Evolutionary conservation across 2,113 vertebrate genomes (phyloP).

Genomic region (Pygoscelis adeliae): DNA sequence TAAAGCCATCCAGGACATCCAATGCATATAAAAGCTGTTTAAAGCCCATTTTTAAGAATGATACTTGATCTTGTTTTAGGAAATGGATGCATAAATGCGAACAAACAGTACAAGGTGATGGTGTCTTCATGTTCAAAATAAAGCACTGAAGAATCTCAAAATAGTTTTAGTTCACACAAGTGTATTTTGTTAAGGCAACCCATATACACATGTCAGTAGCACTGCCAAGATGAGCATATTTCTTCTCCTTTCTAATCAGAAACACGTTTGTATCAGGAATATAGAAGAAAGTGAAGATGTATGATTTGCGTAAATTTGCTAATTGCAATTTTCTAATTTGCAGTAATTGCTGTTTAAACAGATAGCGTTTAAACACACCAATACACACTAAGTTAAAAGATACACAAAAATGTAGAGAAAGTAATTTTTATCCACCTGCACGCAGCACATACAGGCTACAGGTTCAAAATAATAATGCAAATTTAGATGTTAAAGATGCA

Average conservation of each 20-base stretch:
- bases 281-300: neutral
- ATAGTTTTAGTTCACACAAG: neutral
- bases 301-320: neutral
- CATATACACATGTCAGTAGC: neutral
- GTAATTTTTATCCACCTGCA: neutral
- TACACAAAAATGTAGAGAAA: neutral
- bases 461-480: neutral
- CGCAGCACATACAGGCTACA: neutral
- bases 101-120: neutral
- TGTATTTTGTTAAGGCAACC: neutral
- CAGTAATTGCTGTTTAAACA: neutral
- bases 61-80: neutral
- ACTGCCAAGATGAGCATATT: neutral
- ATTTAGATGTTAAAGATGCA: neutral
- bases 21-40: neutral
- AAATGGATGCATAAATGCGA: neutral
- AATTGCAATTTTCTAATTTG: neutral
- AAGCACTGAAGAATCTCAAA: neutral
- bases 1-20: neutral
- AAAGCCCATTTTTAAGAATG: neutral
- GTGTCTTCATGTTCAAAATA: neutral
- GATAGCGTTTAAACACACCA: neutral
- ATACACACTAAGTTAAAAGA: neutral
- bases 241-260: neutral
- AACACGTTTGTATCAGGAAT: neutral